These are phyloP conservation scores for Motacilla alba DNA, from an alignment of 2,113 vertebrate genomes.

Conservation along the genomic window DNA sequence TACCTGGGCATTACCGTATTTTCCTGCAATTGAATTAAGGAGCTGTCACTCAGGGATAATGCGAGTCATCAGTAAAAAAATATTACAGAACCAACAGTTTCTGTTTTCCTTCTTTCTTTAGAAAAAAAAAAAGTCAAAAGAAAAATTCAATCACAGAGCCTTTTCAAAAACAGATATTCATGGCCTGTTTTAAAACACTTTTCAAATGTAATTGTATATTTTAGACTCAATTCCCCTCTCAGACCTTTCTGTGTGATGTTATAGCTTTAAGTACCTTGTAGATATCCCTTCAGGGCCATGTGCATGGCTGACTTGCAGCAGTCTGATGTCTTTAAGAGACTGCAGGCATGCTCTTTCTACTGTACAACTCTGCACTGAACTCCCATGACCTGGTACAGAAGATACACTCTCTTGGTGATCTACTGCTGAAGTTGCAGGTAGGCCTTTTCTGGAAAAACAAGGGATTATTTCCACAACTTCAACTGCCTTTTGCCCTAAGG, in stretches of 20 bases:
- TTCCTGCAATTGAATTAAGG: conserved; percentile 19
- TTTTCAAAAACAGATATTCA: not conserved
- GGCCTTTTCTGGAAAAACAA: conserved; percentile 59
- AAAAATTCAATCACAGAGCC: not conserved
- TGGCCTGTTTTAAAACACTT: not conserved
- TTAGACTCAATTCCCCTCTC: not conserved
- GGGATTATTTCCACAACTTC: conserved; percentile 55
- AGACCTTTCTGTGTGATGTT: conserved; percentile 9
- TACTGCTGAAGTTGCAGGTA: conserved; percentile 47
- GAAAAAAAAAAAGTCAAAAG: not conserved
- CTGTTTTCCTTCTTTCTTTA: not conserved
- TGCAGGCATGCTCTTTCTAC: conserved; percentile 60
- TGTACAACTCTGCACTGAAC: conserved; percentile 58
- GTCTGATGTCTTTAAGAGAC: conserved; percentile 64
- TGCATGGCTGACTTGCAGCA: conserved; percentile 52
- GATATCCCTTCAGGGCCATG: conserved; percentile 55
- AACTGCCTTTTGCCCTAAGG: conserved; percentile 48
- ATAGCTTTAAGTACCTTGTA: conserved; percentile 16
- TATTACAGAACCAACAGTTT: conserved; percentile 13
- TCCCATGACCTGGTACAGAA: conserved; percentile 65
- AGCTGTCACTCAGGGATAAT: conserved; percentile 18
- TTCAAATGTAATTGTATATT: not conserved
- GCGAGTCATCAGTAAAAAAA: conserved; percentile 36
- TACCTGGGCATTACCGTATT: not conserved
- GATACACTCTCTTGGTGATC: conserved; percentile 46